Evolutionary conservation across 92 coral and sea anemone species (phyloP).

Genomic region (Meandrina meandrites): DNA sequence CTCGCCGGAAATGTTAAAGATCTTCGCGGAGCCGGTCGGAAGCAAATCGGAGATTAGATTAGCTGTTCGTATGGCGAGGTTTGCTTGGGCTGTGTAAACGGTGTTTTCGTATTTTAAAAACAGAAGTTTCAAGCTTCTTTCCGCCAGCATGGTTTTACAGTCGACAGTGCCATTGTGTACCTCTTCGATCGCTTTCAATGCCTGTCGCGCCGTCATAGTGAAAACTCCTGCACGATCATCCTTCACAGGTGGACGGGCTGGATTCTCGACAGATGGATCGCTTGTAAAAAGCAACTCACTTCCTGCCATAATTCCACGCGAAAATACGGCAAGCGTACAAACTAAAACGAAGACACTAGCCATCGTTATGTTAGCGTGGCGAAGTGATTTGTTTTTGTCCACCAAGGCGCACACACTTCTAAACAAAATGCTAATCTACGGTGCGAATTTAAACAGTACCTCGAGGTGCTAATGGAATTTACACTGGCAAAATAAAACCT

Average conservation of each 20-base stretch:
- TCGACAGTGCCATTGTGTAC: constrained; percentile 71
- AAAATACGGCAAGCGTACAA: neutral
- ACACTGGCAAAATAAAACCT: constrained; percentile 16
- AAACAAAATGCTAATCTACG: constrained; percentile 7
- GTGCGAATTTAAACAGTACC: neutral
- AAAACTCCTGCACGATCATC: constrained; percentile 75
- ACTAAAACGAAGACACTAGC: neutral
- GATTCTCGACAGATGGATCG: constrained; percentile 76
- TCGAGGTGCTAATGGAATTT: constrained; percentile 35
- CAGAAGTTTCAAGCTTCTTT: constrained; percentile 69
- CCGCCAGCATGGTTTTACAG: constrained; percentile 77
- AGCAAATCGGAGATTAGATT: constrained; percentile 75
- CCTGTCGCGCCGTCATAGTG: constrained; percentile 77
- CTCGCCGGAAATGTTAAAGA: constrained; percentile 25
- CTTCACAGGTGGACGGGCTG: constrained; percentile 55
- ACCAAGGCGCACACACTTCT: neutral
- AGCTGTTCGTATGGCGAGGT: constrained; percentile 80
- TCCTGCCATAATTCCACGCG: neutral
- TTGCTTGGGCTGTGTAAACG: constrained; percentile 73
- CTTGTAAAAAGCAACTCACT: neutral
- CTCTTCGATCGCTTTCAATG: constrained; percentile 71
- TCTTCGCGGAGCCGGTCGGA: constrained; percentile 69
- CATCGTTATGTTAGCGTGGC: neutral
- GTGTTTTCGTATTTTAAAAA: constrained; percentile 75
- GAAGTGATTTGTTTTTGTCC: constrained; percentile 8